These are phyloP conservation scores for Gorsachius magnificus DNA, from an alignment of 2,797 vertebrate genomes.

Conservation along the genomic window DNA sequence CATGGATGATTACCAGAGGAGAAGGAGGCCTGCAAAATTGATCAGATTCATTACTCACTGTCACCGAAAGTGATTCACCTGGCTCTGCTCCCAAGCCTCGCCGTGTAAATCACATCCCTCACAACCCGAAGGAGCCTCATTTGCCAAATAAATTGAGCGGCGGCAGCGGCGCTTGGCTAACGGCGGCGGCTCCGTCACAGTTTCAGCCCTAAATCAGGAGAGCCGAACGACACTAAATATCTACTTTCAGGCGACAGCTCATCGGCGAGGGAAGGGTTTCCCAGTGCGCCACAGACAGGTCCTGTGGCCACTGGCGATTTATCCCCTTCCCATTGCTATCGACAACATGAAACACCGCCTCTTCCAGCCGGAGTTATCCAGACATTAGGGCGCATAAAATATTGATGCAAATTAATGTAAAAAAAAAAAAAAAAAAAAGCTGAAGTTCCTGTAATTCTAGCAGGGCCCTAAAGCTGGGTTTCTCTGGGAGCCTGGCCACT, in stretches of 20 bases:
- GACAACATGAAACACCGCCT: neutral
- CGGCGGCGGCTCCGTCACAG: neutral
- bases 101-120: neutral
- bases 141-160: neutral
- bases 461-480: fast-evolving
- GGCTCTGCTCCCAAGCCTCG: neutral
- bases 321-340: neutral
- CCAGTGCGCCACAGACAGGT: neutral
- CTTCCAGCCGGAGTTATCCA: neutral
- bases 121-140: neutral
- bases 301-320: neutral
- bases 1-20: neutral
- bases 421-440: neutral
- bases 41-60: neutral
- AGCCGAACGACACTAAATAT: neutral
- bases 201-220: neutral
- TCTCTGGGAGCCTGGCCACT: neutral
- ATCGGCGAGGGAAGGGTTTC: neutral
- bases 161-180: neutral
- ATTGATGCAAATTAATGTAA: neutral
- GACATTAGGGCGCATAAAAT: neutral
- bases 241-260: neutral
- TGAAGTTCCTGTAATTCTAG: neutral
- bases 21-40: neutral
- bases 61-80: neutral